Evolutionary conservation across 92 coral and sea anemone genomes (phyloP).

Genomic region (Chrysogorgia sp.): DNA sequence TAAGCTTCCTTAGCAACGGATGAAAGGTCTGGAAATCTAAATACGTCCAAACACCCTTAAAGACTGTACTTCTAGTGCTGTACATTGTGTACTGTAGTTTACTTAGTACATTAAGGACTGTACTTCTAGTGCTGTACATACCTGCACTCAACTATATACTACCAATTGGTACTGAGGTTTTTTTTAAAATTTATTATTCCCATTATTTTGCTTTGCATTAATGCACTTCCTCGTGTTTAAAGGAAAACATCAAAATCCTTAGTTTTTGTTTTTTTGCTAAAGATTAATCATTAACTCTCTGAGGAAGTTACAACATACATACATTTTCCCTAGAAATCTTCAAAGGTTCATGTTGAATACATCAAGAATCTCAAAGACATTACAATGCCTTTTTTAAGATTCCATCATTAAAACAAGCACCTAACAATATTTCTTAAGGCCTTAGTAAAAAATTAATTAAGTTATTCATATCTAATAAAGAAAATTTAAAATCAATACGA

Average conservation of each 20-base stretch:
- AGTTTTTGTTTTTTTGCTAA: conserved; percentile 23
- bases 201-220: too few relatives aligned
- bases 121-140: too few relatives aligned
- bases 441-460: background rate
- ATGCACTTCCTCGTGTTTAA: background rate
- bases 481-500: background rate
- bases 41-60: too few relatives aligned
- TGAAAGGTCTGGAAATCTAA: too few relatives aligned
- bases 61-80: too few relatives aligned
- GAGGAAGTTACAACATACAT: background rate
- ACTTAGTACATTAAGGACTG: too few relatives aligned
- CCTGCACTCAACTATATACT: conserved; percentile 17
- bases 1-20: too few relatives aligned
- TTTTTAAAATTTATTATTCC: background rate
- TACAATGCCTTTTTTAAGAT: conserved; percentile 5
- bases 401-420: conserved; percentile 32
- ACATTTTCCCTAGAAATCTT: background rate
- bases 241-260: conserved; percentile 17
- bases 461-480: background rate
- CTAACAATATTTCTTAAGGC: background rate
- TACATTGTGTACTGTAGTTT: too few relatives aligned
- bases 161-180: background rate
- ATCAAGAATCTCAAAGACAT: conserved; percentile 30
- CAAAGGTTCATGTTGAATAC: background rate
- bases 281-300: conserved; percentile 24